phyloP scores from a whole-genome alignment of 2,888 invertebrate genomes.

The Ischnus inquisitorius region DNA sequence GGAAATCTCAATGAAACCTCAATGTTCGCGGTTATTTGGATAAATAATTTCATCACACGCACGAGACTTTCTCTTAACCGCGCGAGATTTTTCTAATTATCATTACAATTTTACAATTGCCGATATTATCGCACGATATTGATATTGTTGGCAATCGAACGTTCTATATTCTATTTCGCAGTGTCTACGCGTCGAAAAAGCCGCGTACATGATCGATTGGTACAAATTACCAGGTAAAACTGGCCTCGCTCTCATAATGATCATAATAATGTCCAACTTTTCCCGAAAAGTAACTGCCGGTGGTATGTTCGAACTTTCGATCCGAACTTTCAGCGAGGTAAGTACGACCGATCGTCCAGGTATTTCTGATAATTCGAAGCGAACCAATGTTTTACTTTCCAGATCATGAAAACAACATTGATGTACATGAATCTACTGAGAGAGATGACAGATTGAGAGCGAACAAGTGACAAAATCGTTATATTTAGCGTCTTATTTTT shows the following conservation, averaged over 20 bases:
- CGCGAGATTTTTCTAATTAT: too few relatives aligned
- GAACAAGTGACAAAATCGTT: too few relatives aligned
- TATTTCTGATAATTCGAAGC: background rate
- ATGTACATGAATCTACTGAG: slow-evolving; percentile 62
- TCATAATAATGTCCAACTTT: slow-evolving; percentile 54
- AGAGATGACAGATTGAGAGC: slow-evolving; percentile 36
- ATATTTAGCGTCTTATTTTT: too few relatives aligned
- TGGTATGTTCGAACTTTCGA: slow-evolving; percentile 74
- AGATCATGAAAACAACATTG: slow-evolving; percentile 60
- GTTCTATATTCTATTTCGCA: too few relatives aligned
- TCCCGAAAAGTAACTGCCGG: slow-evolving; percentile 76
- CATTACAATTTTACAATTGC: too few relatives aligned
- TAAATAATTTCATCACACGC: too few relatives aligned
- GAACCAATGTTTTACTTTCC: background rate
- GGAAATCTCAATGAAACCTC: too few relatives aligned
- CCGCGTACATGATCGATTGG: slow-evolving; percentile 70
- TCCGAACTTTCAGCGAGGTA: slow-evolving; percentile 71
- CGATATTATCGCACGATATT: background rate
- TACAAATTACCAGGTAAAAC: slow-evolving; percentile 55
- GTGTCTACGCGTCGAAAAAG: slow-evolving; percentile 72
- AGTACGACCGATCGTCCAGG: background rate
- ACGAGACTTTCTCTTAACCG: too few relatives aligned
- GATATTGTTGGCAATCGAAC: too few relatives aligned
- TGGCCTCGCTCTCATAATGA: slow-evolving; percentile 49
- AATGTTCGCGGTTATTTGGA: too few relatives aligned